A percentile compares a stretch with the other conserved stretches of the same genome.
phyloP scores from a whole-genome alignment of 53 echinoderm and acorn worm genomes.

The Astropecten irregularis region DNA sequence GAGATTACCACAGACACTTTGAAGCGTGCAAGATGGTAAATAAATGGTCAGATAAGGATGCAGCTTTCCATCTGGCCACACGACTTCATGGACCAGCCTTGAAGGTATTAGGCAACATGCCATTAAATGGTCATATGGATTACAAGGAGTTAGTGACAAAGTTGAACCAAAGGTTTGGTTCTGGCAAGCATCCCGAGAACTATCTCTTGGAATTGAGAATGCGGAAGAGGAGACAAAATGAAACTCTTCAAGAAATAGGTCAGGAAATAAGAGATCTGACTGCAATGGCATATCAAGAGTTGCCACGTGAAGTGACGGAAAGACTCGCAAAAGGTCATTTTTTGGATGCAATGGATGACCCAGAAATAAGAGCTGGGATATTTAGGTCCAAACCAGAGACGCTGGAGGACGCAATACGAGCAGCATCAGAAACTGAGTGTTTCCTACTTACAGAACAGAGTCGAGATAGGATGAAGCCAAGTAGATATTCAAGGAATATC shows the following conservation, averaged over 20 bases:
- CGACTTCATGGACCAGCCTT: conserved; percentile 13
- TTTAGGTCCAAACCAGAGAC: conserved; percentile 10
- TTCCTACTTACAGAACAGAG: conserved; percentile 10
- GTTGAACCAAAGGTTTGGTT: conserved; percentile 8
- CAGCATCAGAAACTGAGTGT: neutral
- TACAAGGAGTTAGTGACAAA: neutral
- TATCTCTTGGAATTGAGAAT: conserved; percentile 18
- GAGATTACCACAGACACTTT: conserved; percentile 14
- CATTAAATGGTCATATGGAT: neutral
- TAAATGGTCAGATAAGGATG: conserved; percentile 9
- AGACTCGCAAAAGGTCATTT: conserved; percentile 42
- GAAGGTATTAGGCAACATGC: neutral
- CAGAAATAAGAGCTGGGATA: conserved; percentile 30
- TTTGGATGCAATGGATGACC: conserved; percentile 31
- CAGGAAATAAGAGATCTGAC: conserved; percentile 37
- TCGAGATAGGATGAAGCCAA: conserved; percentile 3
- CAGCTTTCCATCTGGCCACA: conserved; percentile 10
- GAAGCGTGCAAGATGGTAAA: conserved; percentile 9
- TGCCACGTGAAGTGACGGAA: neutral
- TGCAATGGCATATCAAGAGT: neutral
- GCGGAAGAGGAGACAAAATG: neutral
- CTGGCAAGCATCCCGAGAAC: conserved; percentile 35
- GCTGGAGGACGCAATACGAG: no score
- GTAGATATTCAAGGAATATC: neutral
- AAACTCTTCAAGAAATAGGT: conserved; percentile 24